Evolutionary conservation across 2,113 vertebrate species (phyloP).

Genomic region (Tetrao urogallus): DNA sequence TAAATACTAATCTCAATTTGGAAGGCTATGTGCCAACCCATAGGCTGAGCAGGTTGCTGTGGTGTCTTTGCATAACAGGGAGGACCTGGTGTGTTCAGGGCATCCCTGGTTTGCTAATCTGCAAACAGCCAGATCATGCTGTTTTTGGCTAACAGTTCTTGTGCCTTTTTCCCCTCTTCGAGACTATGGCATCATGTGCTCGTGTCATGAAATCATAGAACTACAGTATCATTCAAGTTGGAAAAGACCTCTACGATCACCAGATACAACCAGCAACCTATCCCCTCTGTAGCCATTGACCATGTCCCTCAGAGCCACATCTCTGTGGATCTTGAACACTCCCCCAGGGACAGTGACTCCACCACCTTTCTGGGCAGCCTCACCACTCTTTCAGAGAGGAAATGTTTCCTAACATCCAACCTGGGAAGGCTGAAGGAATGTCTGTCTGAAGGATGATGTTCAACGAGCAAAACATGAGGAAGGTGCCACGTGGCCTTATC

Average conservation of each 20-base stretch:
- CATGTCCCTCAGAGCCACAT: too few species aligned
- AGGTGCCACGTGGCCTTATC: not conserved
- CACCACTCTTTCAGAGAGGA: too few species aligned
- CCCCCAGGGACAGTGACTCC: too few species aligned
- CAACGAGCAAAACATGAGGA: not conserved
- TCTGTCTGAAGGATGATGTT: not conserved
- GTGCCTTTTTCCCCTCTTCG: not conserved
- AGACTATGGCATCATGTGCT: not conserved
- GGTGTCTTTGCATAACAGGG: not conserved
- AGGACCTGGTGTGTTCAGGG: accelerated
- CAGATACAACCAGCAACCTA: too few species aligned
- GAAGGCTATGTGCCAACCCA: not conserved
- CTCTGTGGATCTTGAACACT: too few species aligned
- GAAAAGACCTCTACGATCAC: too few species aligned
- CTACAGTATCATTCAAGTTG: too few species aligned
- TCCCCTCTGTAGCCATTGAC: too few species aligned
- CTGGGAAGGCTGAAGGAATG: too few species aligned
- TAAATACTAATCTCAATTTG: not conserved
- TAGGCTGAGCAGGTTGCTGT: accelerated
- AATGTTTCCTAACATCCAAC: too few species aligned
- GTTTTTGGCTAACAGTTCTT: not conserved
- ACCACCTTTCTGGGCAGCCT: too few species aligned
- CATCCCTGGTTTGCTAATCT: not conserved
- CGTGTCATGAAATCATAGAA: too few species aligned
- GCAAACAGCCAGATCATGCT: not conserved